Evolutionary conservation across 2,888 invertebrate species (phyloP).

Genomic region (Tineola bisselliella): DNA sequence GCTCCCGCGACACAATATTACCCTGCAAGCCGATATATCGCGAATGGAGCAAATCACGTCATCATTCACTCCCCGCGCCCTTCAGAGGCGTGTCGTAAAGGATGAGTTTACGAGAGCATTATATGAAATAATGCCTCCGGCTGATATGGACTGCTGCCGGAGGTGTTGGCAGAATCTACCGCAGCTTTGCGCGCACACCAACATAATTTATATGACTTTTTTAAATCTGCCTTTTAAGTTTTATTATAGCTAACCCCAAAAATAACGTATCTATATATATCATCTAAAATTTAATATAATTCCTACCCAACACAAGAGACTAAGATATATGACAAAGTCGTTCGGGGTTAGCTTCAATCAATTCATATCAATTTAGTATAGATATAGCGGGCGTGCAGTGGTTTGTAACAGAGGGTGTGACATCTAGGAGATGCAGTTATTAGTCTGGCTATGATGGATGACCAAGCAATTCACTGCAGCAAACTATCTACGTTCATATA

Average conservation of each 20-base stretch:
- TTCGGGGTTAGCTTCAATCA: not conserved
- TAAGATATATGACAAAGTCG: not conserved
- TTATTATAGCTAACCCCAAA: no score
- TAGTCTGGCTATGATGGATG: constrained; percentile 8
- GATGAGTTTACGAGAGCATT: constrained; percentile 38
- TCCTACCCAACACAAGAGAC: not conserved
- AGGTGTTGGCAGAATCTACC: constrained; percentile 21
- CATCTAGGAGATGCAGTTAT: constrained; percentile 9
- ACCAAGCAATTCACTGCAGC: not conserved
- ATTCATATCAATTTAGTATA: constrained; percentile 3
- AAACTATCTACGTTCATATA: not conserved
- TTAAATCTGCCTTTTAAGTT: not conserved
- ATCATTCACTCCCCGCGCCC: constrained; percentile 43
- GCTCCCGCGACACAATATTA: constrained; percentile 57
- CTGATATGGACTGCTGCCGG: constrained; percentile 27
- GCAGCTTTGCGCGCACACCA: not conserved
- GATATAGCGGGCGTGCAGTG: not conserved
- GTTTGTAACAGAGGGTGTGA: constrained; percentile 10
- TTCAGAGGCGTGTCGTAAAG: constrained; percentile 40
- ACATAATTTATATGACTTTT: not conserved
- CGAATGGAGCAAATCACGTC: constrained; percentile 45
- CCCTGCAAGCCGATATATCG: constrained; percentile 56
- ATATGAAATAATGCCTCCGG: constrained; percentile 31
- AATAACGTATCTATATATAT: no score
- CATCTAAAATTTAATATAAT: not conserved